These are phyloP conservation scores for Drosophila jambulina DNA, from an alignment of 1,140 invertebrate species.

Conservation along the genomic window DNA sequence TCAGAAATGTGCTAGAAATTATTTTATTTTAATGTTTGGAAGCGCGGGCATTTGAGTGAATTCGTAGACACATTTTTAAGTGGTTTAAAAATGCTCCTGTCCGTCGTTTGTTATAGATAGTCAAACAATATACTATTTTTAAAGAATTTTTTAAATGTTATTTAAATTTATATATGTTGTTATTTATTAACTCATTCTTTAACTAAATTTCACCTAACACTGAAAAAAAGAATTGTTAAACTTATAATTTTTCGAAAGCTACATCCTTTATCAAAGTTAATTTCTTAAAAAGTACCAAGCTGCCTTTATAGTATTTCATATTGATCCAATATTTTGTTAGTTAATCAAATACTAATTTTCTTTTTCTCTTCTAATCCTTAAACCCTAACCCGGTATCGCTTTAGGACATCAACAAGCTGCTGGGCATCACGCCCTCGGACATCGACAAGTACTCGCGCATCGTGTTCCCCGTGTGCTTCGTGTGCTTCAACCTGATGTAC, in stretches of 20 bases:
- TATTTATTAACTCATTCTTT: not conserved
- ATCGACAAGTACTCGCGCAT: slow-evolving; percentile 98
- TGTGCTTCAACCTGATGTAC: slow-evolving; percentile 99
- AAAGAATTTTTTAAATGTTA: not conserved
- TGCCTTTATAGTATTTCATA: not conserved
- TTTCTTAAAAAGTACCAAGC: not conserved
- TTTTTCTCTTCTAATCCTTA: not conserved
- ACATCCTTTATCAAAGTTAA: too few species aligned
- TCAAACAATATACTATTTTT: not conserved
- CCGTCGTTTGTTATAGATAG: not conserved
- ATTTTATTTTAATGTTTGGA: not conserved
- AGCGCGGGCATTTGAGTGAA: not conserved
- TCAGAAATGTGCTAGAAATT: not conserved
- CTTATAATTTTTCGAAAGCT: not conserved
- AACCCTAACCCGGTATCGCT: not conserved
- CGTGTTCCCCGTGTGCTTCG: slow-evolving; percentile 98
- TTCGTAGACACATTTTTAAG: not conserved
- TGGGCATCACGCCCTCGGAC: slow-evolving; percentile 96
- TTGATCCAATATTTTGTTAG: too few species aligned
- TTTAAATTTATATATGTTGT: not conserved
- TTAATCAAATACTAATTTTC: not conserved
- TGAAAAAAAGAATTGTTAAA: not conserved
- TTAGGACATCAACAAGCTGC: slow-evolving; percentile 93
- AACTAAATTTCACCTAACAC: not conserved
- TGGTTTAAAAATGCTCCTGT: not conserved